A percentile compares a stretch with the other conserved stretches of the same genome.
These are phyloP conservation scores for Lochmaea capreae DNA, from an alignment of 2,888 invertebrate species.

Conservation along the genomic window DNA sequence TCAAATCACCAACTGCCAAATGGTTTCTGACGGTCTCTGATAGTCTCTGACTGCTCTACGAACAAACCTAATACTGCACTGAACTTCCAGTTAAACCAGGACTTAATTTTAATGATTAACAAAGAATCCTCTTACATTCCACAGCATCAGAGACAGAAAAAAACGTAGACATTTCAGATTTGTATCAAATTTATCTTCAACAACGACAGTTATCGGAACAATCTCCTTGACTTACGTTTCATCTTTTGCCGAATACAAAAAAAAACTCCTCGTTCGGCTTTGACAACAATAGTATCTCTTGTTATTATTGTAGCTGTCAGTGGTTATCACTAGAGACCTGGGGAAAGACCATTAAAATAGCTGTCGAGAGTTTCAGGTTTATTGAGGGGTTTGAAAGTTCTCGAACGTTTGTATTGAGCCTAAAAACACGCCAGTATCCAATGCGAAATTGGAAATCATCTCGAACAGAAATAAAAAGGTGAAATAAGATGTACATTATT, in stretches of 20 bases:
- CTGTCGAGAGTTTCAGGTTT: background rate
- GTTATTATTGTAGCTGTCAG: background rate
- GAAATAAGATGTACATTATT: background rate
- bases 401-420: background rate
- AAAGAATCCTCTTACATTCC: background rate
- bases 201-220: background rate
- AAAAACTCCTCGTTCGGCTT: background rate
- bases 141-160: too few relatives aligned
- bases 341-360: background rate
- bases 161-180: background rate
- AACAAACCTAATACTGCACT: too few relatives aligned
- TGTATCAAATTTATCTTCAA: background rate
- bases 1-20: too few relatives aligned
- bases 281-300: background rate
- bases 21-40: too few relatives aligned
- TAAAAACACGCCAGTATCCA: background rate
- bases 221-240: constrained; percentile 1
- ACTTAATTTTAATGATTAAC: background rate
- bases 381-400: background rate
- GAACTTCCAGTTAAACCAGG: too few relatives aligned
- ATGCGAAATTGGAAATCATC: background rate
- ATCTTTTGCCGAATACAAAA: background rate
- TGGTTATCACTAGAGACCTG: background rate
- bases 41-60: too few relatives aligned
- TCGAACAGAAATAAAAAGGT: background rate